Evolutionary conservation across 2,797 vertebrate species (phyloP), one percentile per base, ranked within the genome.

Genomic region (Nothura maculosa): DNA sequence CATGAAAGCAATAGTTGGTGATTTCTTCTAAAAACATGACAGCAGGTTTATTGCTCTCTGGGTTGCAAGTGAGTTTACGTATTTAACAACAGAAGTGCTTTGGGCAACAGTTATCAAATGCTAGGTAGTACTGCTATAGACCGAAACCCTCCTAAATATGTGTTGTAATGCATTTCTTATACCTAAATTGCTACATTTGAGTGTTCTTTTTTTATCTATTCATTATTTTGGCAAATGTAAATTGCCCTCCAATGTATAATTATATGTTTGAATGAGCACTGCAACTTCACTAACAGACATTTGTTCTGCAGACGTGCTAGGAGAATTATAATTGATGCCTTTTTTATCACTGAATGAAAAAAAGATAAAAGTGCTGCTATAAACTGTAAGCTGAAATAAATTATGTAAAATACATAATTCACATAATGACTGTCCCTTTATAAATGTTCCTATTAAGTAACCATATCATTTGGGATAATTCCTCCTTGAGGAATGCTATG

Each of bases 401-500:
- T 95, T 94, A 94, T 96, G 89, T 87, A 95, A 96, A 96, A 94
- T 90, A 92, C 91, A 82, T 96, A 96, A 95, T 91, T 96, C 78
- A 2, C 70, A 45, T 94, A 92, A 96, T 96, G 90, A 87, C 43
- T 91, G 85, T 94, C 83, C 94, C 91, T 97, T 96, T 96, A 91
- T 86, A 96, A 96, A 94, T 95, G 94, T 74, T 92, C 89, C 0
- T 85, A 93, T 94, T 95, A 94, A 96, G 81, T 94, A 96, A 96
- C 92, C 92, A 76, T 93, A 91, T 95, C 92, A 97, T 91, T 97
- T 95, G 93, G 92, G 87, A 94, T 92, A 95, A 95, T 85, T 90
- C 68, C 60, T 93, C 92, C 92, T 91, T 81, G 68, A 97, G 94
- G 90, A 94, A 91, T 89, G 84, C 85, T 62, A 20, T 81, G 82